Conservation (phyloP, 2,113 vertebrate species). For the Cichladusa arquata region DNA sequence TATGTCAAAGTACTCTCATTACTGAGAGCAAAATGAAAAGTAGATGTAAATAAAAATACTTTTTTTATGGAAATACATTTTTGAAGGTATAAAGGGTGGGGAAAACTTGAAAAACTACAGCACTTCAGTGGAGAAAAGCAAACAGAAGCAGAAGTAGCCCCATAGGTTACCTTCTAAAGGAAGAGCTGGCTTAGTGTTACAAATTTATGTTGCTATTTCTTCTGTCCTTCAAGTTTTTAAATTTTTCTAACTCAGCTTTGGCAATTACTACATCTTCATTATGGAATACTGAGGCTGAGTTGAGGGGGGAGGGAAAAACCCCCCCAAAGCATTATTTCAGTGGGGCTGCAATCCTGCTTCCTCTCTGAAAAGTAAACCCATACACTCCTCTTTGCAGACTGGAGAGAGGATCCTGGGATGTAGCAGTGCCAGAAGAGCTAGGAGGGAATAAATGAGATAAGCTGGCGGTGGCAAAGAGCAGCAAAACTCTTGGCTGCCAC, state of each 20-base stretch:
- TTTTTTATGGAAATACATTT: not conserved
- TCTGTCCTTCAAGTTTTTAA: not conserved
- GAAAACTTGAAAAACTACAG: not conserved
- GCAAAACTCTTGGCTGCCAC: not conserved
- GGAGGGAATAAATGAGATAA: not conserved
- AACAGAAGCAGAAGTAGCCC: not conserved
- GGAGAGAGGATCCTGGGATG: not conserved
- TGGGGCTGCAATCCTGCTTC: not conserved
- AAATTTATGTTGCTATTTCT: not conserved
- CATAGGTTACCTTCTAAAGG: not conserved
- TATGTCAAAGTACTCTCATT: not conserved
- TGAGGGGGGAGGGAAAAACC: rapidly evolving
- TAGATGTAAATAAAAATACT: not conserved
- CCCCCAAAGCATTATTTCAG: not conserved
- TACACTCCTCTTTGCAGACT: not conserved
- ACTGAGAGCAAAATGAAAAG: not conserved
- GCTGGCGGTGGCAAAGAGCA: not conserved
- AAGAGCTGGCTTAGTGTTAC: not conserved
- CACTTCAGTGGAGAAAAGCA: not conserved
- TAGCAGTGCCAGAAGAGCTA: rapidly evolving
- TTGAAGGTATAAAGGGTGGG: not conserved
- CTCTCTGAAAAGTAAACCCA: not conserved
- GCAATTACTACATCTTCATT: not conserved
- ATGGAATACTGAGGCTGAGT: not conserved
- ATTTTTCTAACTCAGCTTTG: not conserved